A percentile compares a stretch with the other conserved stretches of the same genome.
These are phyloP conservation scores for Lacerta viridis DNA, from an alignment of 2,797 vertebrate genomes.

Conservation along the genomic window DNA sequence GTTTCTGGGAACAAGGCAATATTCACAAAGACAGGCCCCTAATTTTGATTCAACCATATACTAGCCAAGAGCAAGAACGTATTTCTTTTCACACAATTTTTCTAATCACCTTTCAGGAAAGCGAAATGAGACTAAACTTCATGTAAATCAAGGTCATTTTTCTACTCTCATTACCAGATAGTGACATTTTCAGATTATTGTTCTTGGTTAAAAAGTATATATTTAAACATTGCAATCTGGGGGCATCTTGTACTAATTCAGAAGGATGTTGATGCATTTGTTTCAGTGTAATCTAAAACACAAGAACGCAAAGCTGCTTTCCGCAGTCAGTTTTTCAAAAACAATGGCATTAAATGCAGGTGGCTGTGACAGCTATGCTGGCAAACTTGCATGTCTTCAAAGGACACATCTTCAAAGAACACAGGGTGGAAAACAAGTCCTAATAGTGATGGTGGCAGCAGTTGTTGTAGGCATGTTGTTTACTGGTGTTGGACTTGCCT, in stretches of 20 bases:
- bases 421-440: background rate
- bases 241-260: background rate
- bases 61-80: background rate
- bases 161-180: background rate
- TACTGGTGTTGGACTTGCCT: background rate
- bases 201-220: background rate
- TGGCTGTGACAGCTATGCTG: slow-evolving; percentile 12
- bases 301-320: background rate
- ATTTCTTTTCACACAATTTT: background rate
- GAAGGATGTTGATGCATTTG: background rate
- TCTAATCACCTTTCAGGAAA: background rate
- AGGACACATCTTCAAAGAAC: slow-evolving; percentile 1
- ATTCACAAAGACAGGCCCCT: no score
- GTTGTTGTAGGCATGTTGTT: background rate
- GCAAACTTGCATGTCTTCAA: background rate
- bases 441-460: background rate
- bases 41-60: background rate
- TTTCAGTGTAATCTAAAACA: background rate
- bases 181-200: background rate
- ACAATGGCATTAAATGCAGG: slow-evolving; percentile 17
- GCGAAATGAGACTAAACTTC: slow-evolving; percentile 3
- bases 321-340: background rate
- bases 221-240: background rate
- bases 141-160: background rate
- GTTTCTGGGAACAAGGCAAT: background rate